Evolutionary conservation across 2,888 invertebrate species (phyloP).

Genomic region (Sphecodes monilicornis): DNA sequence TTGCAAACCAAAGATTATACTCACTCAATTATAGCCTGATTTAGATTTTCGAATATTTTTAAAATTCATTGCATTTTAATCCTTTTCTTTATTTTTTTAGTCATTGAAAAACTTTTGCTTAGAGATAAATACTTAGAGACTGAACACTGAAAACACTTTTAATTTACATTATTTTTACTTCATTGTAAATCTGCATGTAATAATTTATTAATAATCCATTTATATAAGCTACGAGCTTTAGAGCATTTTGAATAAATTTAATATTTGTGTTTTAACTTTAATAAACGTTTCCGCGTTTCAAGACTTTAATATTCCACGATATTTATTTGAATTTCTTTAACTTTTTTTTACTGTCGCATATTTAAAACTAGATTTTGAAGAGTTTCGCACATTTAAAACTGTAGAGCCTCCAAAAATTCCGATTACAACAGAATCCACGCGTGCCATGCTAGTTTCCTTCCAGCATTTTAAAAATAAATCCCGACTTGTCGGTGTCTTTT

Average conservation of each 20-base stretch:
- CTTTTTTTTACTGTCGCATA: background rate
- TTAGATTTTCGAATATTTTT: background rate
- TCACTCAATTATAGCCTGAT: background rate
- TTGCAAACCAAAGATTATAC: background rate
- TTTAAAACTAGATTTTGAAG: background rate
- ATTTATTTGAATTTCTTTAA: background rate
- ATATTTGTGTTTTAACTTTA: background rate
- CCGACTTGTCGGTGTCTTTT: constrained; percentile 4
- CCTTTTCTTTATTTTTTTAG: background rate
- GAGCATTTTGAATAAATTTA: background rate
- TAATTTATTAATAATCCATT: background rate
- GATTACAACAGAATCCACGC: constrained; percentile 7
- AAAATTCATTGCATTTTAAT: background rate
- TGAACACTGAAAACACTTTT: background rate
- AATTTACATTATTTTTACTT: background rate
- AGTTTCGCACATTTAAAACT: background rate
- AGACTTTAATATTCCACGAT: background rate
- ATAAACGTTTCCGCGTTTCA: background rate
- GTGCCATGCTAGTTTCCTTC: constrained; percentile 23
- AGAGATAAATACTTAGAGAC: too few species aligned
- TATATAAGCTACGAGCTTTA: too few species aligned
- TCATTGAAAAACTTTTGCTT: background rate
- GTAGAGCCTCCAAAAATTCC: background rate
- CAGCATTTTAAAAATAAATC: constrained; percentile 39
- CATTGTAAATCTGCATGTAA: background rate